Evolutionary conservation across 2,888 invertebrate species (phyloP).

Genomic region (Beris chalybata): DNA sequence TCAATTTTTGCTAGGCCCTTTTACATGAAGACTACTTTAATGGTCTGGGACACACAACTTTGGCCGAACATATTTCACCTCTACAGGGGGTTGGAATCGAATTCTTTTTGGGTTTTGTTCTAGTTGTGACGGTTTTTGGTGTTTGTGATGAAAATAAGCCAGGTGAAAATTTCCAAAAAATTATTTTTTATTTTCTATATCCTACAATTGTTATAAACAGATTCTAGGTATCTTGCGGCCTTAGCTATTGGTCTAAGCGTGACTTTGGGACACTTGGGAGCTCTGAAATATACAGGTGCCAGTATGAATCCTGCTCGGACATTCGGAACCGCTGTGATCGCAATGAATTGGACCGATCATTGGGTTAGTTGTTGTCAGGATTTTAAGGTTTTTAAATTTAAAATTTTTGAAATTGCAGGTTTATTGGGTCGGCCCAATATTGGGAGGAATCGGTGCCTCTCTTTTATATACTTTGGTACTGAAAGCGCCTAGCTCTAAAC

Average conservation of each 20-base stretch:
- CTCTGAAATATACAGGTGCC: slow-evolving; percentile 82
- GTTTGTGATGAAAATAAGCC: slow-evolving; percentile 60
- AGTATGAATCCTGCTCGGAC: slow-evolving; percentile 93
- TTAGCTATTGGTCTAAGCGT: slow-evolving; percentile 88
- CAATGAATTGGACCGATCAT: slow-evolving; percentile 73
- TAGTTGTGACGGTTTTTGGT: slow-evolving; percentile 87
- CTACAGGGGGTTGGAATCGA: slow-evolving; percentile 88
- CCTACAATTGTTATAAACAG: slow-evolving; percentile 50
- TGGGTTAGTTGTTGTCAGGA: slow-evolving; percentile 65
- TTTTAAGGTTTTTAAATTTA: background rate
- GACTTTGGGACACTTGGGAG: slow-evolving; percentile 79
- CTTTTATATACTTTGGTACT: slow-evolving; percentile 73
- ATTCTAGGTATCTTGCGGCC: slow-evolving; percentile 79
- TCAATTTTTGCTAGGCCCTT: slow-evolving; percentile 60
- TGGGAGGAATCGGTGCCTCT: slow-evolving; percentile 77
- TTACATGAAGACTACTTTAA: slow-evolving; percentile 66
- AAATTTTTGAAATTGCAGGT: slow-evolving; percentile 58
- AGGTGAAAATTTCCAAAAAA: slow-evolving; percentile 40
- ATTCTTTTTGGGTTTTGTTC: slow-evolving; percentile 86
- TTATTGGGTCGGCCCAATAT: slow-evolving; percentile 86
- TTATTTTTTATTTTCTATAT: background rate
- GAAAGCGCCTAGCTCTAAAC: slow-evolving; percentile 54
- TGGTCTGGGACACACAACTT: slow-evolving; percentile 69
- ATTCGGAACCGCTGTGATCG: slow-evolving; percentile 82
- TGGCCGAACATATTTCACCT: slow-evolving; percentile 64